phyloP scores from a whole-genome alignment of 2,888 invertebrate genomes.

The Patella pellucida region DNA sequence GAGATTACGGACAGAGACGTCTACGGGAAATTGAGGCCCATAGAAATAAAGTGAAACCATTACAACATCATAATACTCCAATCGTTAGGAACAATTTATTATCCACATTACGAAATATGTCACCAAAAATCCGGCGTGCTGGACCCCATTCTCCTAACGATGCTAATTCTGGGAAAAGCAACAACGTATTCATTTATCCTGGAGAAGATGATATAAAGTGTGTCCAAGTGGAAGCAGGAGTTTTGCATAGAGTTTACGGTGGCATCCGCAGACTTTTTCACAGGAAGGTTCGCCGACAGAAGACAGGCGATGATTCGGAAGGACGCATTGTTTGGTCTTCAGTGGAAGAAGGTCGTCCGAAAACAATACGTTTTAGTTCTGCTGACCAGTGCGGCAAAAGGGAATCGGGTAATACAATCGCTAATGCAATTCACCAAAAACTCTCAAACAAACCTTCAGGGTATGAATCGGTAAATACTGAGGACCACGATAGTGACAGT shows the following conservation, averaged over 20 bases:
- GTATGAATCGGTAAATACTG: conserved; percentile 23
- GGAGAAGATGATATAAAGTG: conserved; percentile 14
- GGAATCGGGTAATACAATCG: neutral
- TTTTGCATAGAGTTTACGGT: conserved; percentile 25
- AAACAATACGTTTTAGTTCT: neutral
- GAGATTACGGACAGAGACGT: conserved; percentile 59
- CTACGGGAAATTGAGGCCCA: conserved; percentile 59
- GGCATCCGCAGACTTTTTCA: conserved; percentile 29
- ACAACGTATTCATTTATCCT: neutral
- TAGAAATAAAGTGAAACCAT: conserved; percentile 47
- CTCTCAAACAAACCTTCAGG: conserved; percentile 7
- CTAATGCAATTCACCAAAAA: conserved; percentile 6
- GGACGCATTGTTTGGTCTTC: conserved; percentile 2
- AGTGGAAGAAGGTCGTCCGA: neutral
- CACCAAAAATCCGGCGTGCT: conserved; percentile 10
- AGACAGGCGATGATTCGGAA: conserved; percentile 16
- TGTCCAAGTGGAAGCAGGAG: conserved; percentile 1
- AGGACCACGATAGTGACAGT: conserved; percentile 11
- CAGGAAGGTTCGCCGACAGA: conserved; percentile 28
- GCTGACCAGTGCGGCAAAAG: neutral
- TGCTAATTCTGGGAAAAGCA: neutral
- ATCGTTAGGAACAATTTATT: conserved; percentile 24
- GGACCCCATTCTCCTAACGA: conserved; percentile 10
- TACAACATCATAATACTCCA: conserved; percentile 22
- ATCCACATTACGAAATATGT: conserved; percentile 28